These are phyloP conservation scores for Orchesellides sinensis DNA, from an alignment of 2,888 invertebrate species.

Conservation along the genomic window DNA sequence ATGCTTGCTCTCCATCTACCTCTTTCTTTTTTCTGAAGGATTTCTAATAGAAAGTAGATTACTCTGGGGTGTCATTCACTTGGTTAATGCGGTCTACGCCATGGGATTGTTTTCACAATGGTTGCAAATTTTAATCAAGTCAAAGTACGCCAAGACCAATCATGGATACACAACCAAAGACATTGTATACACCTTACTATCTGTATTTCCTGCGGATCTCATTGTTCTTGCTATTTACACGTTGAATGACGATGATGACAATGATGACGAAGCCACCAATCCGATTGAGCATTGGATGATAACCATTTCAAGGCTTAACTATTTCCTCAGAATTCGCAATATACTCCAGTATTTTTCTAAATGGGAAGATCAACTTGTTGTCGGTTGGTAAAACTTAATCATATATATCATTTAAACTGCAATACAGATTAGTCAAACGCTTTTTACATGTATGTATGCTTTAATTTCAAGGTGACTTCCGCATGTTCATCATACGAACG, in stretches of 20 bases:
- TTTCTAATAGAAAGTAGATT: constrained; percentile 67
- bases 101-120: constrained; percentile 68
- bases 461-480: constrained; percentile 63
- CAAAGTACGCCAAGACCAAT: constrained; percentile 71
- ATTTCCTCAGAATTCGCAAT: constrained; percentile 67
- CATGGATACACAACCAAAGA: constrained; percentile 69
- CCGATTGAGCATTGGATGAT: constrained; percentile 58
- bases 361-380: constrained; percentile 72
- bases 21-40: constrained; percentile 72
- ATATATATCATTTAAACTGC: background rate
- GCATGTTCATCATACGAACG: constrained; percentile 68
- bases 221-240: constrained; percentile 68
- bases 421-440: no score
- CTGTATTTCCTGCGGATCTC: constrained; percentile 70
- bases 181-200: constrained; percentile 67
- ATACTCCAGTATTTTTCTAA: constrained; percentile 67
- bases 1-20: constrained; percentile 68
- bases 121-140: constrained; percentile 69
- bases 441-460: constrained; percentile 4
- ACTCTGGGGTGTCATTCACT: constrained; percentile 70
- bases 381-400: constrained; percentile 41
- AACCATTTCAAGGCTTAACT: constrained; percentile 67
- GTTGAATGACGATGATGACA: constrained; percentile 56
- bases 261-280: constrained; percentile 25
- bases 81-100: constrained; percentile 70